A percentile compares a stretch with the other conserved stretches of the same genome.
phyloP scores from a whole-genome alignment of 2,113 vertebrate species.

The Hyla sarda region DNA sequence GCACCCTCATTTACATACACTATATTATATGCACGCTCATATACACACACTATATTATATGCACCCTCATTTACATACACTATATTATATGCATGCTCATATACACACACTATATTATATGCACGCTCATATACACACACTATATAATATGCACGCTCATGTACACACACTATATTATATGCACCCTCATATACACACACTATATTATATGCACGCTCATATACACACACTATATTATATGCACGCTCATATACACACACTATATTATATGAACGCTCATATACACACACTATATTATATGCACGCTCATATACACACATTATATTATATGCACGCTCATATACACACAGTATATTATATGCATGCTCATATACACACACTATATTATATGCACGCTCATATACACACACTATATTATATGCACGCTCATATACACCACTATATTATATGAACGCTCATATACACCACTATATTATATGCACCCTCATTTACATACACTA shows the following conservation, averaged over 20 bases:
- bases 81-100: background rate
- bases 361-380: background rate
- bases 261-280: background rate
- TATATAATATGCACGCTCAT: background rate
- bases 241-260: background rate
- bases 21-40: background rate
- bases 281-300: background rate
- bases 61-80: background rate
- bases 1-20: background rate
- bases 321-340: too few relatives aligned
- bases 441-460: too few relatives aligned
- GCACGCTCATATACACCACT: background rate
- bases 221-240: too few relatives aligned
- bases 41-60: background rate
- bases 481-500: too few relatives aligned
- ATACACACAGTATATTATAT: background rate
- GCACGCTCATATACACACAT: background rate
- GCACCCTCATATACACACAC: background rate
- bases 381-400: background rate
- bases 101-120: background rate
- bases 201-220: background rate
- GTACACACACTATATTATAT: background rate
- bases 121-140: background rate
- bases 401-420: background rate
- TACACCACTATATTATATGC: too few relatives aligned